Base-by-base conservation (phyloP, 2,888 invertebrate genomes). In the Cerastis leucographa region DNA sequence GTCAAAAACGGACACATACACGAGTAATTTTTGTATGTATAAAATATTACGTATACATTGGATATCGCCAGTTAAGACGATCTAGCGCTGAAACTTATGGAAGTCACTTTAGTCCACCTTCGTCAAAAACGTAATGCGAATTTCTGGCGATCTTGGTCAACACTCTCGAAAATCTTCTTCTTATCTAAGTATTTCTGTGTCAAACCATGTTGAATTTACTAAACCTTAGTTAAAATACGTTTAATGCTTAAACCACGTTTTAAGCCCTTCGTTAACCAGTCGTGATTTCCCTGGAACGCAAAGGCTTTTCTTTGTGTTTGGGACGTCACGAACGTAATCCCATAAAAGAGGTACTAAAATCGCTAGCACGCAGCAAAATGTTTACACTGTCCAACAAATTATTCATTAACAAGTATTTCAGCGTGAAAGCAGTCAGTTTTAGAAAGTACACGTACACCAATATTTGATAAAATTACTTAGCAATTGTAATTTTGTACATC, bases 221-320 rank as follows among this genome's bases (percentile, higher is more conserved):
- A 35, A 14, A 42, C 56, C 14, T 51, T 54, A 29, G n/a, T n/a
- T n/a, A n/a, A n/a, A 71, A 40, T 40, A 40, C 40, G 40, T 40
- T 40, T 44, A 61, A 61, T 59, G 66, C 56, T 72, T 44, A 56
- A 72, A 76, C 69, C 70, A 71, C 69, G 54, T 68, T 80, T 81
- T 76, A 78, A 87, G 56, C 78, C 69, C 74, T 80, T 85, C 78
- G 78, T 77, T 82, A 80, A 70, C 49, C 62, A 71, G 69, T 74
- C 87, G 84, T 87, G 84, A 84, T 82, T 79, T 80, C 65, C 61
- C 44, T 74, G 74, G 62, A 73, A 82, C 71, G 49, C 59, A 49
- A n/a, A 49, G 79, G 76, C 78, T 86, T 86, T 83, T 85, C 59
- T 70, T 85, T 76, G 76, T 72, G 56, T 78, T 74, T 74, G 40